A percentile compares a stretch with the other conserved stretches of the same genome.
Evolutionary conservation across 1,140 invertebrate genomes (phyloP).

Genomic region (Panulirus ornatus): DNA sequence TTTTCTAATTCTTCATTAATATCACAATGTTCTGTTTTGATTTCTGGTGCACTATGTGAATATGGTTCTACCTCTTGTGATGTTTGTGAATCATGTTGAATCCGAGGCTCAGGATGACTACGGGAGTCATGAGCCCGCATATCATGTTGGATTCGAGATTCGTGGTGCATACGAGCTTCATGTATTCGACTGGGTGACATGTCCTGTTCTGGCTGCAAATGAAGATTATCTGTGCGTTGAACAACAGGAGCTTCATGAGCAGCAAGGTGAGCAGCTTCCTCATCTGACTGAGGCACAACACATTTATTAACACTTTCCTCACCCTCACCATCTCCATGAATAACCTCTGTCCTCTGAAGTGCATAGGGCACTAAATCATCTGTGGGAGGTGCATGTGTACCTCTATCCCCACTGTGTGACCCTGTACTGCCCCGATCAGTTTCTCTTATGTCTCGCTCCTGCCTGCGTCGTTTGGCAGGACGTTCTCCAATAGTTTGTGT

Average conservation of each 20-base stretch:
- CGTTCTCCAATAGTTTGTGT: background rate
- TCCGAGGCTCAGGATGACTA: background rate
- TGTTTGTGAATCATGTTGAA: slow-evolving; percentile 21
- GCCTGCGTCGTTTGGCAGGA: slow-evolving; percentile 16
- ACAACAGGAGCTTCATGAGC: slow-evolving; percentile 4
- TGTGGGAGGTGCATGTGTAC: background rate
- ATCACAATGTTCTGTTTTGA: slow-evolving; percentile 48
- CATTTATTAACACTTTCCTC: background rate
- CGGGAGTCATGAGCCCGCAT: background rate
- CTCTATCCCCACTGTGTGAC: slow-evolving; percentile 22
- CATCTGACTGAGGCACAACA: background rate
- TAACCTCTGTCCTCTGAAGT: slow-evolving; percentile 5
- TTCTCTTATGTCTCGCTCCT: slow-evolving; percentile 24
- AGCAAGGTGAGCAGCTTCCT: background rate
- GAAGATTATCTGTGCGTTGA: slow-evolving; percentile 21
- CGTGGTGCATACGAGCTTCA: background rate
- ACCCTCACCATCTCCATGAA: background rate
- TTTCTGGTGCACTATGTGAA: slow-evolving; percentile 8
- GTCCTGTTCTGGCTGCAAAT: background rate
- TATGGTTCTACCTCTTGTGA: slow-evolving; percentile 19
- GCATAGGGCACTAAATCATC: background rate
- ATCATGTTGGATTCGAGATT: background rate
- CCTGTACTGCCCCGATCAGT: slow-evolving; percentile 9
- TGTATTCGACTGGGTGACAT: background rate
- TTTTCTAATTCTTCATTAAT: slow-evolving; percentile 41